Conservation (phyloP, 2,113 vertebrate genomes). For the Butorides virescens region DNA sequence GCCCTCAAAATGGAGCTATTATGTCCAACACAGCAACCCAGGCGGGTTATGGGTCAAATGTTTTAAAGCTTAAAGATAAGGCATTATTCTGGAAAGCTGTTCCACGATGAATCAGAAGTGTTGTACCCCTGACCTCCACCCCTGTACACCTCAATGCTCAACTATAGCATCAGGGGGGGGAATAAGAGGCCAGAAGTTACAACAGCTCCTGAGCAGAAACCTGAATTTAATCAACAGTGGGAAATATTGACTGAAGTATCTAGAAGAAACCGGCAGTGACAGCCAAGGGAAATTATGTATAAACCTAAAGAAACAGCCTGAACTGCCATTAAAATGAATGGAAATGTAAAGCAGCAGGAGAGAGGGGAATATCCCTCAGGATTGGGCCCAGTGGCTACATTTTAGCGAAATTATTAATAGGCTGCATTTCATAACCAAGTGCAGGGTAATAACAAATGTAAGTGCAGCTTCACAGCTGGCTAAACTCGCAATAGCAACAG, state of each 20-base stretch:
- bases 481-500: constrained; percentile 50
- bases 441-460: background rate
- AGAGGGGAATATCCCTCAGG: background rate
- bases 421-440: background rate
- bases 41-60: background rate
- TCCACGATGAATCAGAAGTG: background rate
- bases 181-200: background rate
- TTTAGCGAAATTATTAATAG: constrained; percentile 34
- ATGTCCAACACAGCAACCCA: background rate
- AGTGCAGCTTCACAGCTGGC: constrained; percentile 55
- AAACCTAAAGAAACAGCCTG: background rate
- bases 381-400: background rate
- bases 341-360: background rate
- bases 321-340: background rate
- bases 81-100: background rate
- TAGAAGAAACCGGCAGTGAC: background rate
- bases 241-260: background rate
- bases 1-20: background rate
- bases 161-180: rapidly evolving
- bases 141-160: background rate
- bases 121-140: background rate
- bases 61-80: background rate
- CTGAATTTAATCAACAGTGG: background rate
- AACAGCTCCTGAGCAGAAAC: background rate
- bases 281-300: background rate